phyloP scores from a whole-genome alignment of 64 coral and sea anemone species.

The Orbicella faveolata region DNA sequence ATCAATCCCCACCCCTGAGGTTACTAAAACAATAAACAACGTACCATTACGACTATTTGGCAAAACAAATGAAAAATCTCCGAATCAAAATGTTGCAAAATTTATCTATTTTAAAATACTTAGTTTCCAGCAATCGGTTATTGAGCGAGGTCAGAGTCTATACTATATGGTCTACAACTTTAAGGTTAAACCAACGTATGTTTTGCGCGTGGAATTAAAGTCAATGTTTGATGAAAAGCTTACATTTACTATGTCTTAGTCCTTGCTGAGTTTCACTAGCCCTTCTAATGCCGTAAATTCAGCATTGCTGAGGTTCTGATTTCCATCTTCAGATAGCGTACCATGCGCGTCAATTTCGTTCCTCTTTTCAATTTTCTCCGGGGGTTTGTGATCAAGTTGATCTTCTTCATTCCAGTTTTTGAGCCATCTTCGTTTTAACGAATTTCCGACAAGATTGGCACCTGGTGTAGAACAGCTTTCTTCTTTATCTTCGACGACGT shows the following conservation, averaged over 20 bases:
- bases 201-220: too few species aligned
- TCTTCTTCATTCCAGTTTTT: conserved; percentile 17
- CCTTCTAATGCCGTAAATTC: conserved; percentile 14
- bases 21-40: too few species aligned
- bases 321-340: not conserved
- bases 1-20: too few species aligned
- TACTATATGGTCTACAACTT: too few species aligned
- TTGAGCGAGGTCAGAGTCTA: too few species aligned
- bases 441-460: not conserved
- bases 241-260: not conserved
- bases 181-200: too few species aligned
- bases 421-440: conserved; percentile 8
- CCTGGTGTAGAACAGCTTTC: not conserved
- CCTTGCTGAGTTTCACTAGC: conserved; percentile 3
- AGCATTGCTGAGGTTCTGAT: conserved; percentile 1
- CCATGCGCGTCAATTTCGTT: not conserved
- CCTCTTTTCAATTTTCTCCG: not conserved
- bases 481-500: not conserved
- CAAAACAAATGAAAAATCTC: too few species aligned
- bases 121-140: too few species aligned
- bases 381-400: not conserved
- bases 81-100: too few species aligned
- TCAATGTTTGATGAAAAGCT: not conserved
- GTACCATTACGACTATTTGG: too few species aligned
- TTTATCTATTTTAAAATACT: too few species aligned